Conservation (phyloP, 2,797 vertebrate genomes). For the Lerista edwardsae region DNA sequence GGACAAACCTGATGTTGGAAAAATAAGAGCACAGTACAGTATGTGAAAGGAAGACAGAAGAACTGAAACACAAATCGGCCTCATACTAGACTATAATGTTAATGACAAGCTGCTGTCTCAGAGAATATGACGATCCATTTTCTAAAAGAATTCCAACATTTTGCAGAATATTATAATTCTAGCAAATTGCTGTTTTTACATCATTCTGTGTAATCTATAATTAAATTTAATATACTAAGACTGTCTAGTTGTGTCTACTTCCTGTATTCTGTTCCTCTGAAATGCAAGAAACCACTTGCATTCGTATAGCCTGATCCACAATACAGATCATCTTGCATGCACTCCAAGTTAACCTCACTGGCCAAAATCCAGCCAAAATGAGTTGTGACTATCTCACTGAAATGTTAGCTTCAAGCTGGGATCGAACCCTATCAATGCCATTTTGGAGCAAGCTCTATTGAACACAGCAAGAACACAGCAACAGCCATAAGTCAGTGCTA, state of each 20-base stretch:
- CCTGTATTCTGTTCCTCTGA: conserved; percentile 60
- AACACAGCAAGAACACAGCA: not conserved
- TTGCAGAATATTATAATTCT: conserved; percentile 80
- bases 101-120: conserved; percentile 71
- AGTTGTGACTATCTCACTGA: not conserved
- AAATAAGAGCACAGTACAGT: conserved; percentile 18
- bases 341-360: not conserved
- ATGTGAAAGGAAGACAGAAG: conserved; percentile 52
- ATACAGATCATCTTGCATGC: not conserved
- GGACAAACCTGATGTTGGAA: not conserved
- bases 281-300: conserved; percentile 36
- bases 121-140: conserved; percentile 76
- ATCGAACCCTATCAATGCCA: not conserved
- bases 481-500: not conserved
- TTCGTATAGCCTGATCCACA: not conserved
- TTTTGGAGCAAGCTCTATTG: not conserved
- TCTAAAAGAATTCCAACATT: conserved; percentile 78
- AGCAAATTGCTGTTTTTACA: conserved; percentile 83
- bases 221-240: conserved; percentile 82
- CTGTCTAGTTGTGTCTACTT: conserved; percentile 71
- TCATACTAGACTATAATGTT: conserved; percentile 55
- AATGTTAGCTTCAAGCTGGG: too few species aligned
- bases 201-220: conserved; percentile 83
- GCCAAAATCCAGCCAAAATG: not conserved
- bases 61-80: conserved; percentile 52